Base-by-base conservation (phyloP, 2,113 vertebrate species). In the Leucosticte australis region DNA sequence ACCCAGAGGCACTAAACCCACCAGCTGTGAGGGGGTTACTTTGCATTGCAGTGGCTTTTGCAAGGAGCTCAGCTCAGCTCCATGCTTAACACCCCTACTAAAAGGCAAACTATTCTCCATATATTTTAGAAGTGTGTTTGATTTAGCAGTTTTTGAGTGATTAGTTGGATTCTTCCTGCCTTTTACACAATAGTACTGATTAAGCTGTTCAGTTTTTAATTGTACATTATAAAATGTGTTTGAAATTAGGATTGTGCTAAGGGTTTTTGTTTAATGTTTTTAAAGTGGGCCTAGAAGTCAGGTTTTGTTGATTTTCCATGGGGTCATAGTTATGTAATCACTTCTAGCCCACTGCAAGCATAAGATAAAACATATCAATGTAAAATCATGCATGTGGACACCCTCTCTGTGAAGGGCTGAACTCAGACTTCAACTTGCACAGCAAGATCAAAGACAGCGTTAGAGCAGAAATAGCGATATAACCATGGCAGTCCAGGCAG, bases 391-490 rank as follows among this genome's bases (percentile, higher is more conserved):
- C 13, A 23, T 0, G 0, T 46, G 50, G 15, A 41, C 28, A 28
- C 3, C 2, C 22, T 24, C 13, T 8, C 77, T 70, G 30, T 39
- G 60, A 67, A 67, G 10, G 21, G 37, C 39, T 82, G 63, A 68
- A 39, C 26, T 68, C 52, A 75, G 77, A 26, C 4, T 59, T 44
- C 26, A 47, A 13, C 44, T 79, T 68, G n/a, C 46, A 24, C 18
- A 30, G 21, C 0, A 2, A 90, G 49, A 77, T 20, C 35, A 80
- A 49, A 37, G 46, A 4, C 10, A 14, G 33, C 0, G 0, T 39
- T 55, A 55, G 70, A 77, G 37, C 4, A 4, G 17, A 10, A 6
- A 17, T 31, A 83, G 50, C 17, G 44, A 3, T 33, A 47, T 12
- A 49, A 74, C n/a, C 33, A 28, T 3, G 15, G 47, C 35, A 83